Base-by-base conservation (phyloP, 2,888 invertebrate species). In the Cataglyphis albicans region DNA sequence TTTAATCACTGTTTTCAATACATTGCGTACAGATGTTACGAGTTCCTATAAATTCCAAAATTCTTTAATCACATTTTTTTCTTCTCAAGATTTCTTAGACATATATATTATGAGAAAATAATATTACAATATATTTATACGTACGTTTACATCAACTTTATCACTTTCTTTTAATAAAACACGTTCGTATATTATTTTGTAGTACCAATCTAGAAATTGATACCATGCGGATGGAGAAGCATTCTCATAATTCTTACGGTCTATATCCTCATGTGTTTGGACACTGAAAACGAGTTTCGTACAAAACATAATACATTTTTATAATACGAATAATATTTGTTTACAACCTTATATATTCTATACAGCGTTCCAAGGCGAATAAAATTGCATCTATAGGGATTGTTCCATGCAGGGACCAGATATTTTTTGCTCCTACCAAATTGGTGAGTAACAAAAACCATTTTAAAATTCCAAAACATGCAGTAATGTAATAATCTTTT, bases 401-500 rank as follows among this genome's bases (percentile, higher is more conserved):
- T 5, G 82, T 87, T 35, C 89, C 89, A 41, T 75, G 55, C 9
- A 52, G 32, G 0, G 87, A 87, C 82, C 87, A 88, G 44, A 44
- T 70, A 0, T 84, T 65, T 9, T 72, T 76, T 4, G 88, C 29
- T n/a, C 89, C 89, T 15, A 74, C 76, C 21, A 87, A 59, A 32
- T 52, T 85, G 7, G 86, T 76, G 25, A 84, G 29, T 21, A 84
- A 82, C 55, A 86, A 73, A 10, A 89, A 89, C 89, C 89, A 89
- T 21, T 89, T 89, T 10, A 89, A 81, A 15, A 86, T 81, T 15
- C 89, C 89, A 21, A 83, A 83, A 65, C 88, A 87, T 1, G 89
- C 89, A 2, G 89, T 89, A 35, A 89, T 85, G 70, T 88, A 83
- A 84, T 86, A 89, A 25, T 89, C 89, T 6, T 83, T 87, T 21